Evolutionary conservation across 2,888 invertebrate genomes (phyloP).

Genomic region (Nomada lathburiana): DNA sequence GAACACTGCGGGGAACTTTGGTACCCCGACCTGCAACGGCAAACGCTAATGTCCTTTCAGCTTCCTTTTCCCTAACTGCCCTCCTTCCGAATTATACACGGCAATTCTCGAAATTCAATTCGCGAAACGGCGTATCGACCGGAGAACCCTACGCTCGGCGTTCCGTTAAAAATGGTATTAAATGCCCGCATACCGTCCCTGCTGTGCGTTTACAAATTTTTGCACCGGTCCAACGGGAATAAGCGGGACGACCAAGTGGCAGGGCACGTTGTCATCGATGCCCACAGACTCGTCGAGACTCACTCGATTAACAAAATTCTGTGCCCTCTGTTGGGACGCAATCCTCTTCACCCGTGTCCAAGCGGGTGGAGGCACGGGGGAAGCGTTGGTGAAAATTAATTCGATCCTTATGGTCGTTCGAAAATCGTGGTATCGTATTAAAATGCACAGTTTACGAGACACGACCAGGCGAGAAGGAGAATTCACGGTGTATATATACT

Average conservation of each 20-base stretch:
- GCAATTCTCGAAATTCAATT: slow-evolving; percentile 6
- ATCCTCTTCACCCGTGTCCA: not conserved
- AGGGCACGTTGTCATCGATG: slow-evolving; percentile 9
- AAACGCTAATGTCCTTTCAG: slow-evolving; percentile 13
- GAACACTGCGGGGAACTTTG: not conserved
- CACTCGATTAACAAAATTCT: slow-evolving; percentile 17
- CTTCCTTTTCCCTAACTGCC: not conserved
- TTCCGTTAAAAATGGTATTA: not conserved
- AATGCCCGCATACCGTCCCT: not conserved
- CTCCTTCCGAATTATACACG: not conserved
- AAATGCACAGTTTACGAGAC: slow-evolving; percentile 56
- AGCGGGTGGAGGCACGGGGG: too few relatives aligned
- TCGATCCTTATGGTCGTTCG: slow-evolving; percentile 26
- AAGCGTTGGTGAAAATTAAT: slow-evolving; percentile 32
- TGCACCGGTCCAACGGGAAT: not conserved
- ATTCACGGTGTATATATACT: not conserved
- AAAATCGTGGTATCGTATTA: slow-evolving; percentile 41
- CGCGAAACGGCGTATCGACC: not conserved
- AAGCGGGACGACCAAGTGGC: slow-evolving; percentile 12
- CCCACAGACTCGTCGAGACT: not conserved
- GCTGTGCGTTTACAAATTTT: not conserved
- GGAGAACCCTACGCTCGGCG: not conserved
- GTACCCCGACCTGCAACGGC: not conserved
- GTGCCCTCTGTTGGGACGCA: too few relatives aligned
- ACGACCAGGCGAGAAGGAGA: slow-evolving; percentile 44